Evolutionary conservation across 1,140 invertebrate species (phyloP).

Genomic region (Drosophila lini): DNA sequence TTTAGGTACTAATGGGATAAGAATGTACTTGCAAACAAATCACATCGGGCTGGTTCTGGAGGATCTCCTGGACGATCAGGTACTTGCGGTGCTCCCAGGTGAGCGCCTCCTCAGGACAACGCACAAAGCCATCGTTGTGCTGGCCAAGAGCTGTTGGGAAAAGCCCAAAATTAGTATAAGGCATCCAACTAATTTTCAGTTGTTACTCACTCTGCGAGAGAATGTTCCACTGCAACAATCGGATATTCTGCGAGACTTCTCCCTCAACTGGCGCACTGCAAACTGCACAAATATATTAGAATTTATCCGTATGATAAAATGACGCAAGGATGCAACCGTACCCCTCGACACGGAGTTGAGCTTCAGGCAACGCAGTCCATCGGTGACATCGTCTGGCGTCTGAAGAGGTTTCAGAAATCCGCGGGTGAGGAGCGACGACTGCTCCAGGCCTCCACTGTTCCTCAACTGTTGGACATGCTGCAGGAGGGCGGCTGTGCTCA

Average conservation of each 20-base stretch:
- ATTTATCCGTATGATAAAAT: neutral
- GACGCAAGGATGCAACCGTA: constrained; percentile 8
- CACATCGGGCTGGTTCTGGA: constrained; percentile 89
- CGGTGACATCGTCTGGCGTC: constrained; percentile 62
- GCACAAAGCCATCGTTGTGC: constrained; percentile 90
- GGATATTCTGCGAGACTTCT: constrained; percentile 83
- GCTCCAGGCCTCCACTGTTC: constrained; percentile 52
- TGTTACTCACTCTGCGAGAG: constrained; percentile 88
- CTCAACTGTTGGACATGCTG: constrained; percentile 85
- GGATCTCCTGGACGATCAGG: constrained; percentile 90
- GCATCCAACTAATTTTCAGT: neutral
- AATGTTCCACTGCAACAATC: constrained; percentile 91
- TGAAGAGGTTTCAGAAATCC: constrained; percentile 64
- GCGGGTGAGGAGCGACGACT: constrained; percentile 66
- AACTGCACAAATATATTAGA: constrained; percentile 33
- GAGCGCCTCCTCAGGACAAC: constrained; percentile 89
- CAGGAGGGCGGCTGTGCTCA: constrained; percentile 85
- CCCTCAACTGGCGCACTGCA: constrained; percentile 58
- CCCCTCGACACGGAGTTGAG: constrained; percentile 84
- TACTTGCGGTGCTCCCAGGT: constrained; percentile 89
- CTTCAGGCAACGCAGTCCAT: constrained; percentile 84
- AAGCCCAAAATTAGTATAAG: neutral
- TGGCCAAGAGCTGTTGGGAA: constrained; percentile 87
- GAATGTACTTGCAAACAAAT: constrained; percentile 88
- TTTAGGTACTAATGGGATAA: neutral